Evolutionary conservation across 2,113 vertebrate species (phyloP), one percentile per base, ranked within the genome.

Genomic region (Nycticorax nycticorax): DNA sequence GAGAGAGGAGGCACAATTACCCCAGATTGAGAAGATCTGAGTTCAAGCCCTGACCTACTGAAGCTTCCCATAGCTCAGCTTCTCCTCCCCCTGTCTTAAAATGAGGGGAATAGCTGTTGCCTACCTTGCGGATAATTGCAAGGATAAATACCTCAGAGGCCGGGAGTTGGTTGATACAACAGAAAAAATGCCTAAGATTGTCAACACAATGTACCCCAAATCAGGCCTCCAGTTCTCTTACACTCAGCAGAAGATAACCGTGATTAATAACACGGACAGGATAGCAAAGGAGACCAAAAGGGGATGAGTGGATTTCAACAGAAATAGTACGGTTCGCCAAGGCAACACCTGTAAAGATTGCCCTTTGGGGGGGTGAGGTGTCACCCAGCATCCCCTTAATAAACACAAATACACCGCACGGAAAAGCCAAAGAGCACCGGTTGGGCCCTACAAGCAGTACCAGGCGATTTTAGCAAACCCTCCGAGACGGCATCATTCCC

Each of bases 41-140:
- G 81, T 80, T 94, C 92, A 93, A 83, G 90, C 78, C 72, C 56
- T 92, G 67, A 92, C 88, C 95, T 93, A 47, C 75, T 55, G 79
- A 68, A 83, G 88, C 76, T 94, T 95, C 69, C 72, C 72, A 16
- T 73, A 45, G 55, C 78, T 92, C 21, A 0, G 64, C 79, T 88
- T 85, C 79, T 96, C 85, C 85, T 95, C 30, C 76, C 83, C 82
- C 50, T 52, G 16, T 45, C 85, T 94, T 59, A 78, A 89, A 92
- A 60, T 7, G 21, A 78, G 56, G 81, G 81, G 30, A 88, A 92
- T 53, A 83, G 59, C 79, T 35, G 39, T 68, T 81, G 66, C 80
- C 79, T 84, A 78, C 68, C 66, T 63, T 59, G 73, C 0, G 0
- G 76, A 45, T 93, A 86, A 93, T 84, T 92, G 91, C 69, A 77